Percentiles rank a stretch among this genome's conserved stretches.
Evolutionary conservation across 2,888 invertebrate genomes (phyloP).

Genomic region (Heliconius ethilla): DNA sequence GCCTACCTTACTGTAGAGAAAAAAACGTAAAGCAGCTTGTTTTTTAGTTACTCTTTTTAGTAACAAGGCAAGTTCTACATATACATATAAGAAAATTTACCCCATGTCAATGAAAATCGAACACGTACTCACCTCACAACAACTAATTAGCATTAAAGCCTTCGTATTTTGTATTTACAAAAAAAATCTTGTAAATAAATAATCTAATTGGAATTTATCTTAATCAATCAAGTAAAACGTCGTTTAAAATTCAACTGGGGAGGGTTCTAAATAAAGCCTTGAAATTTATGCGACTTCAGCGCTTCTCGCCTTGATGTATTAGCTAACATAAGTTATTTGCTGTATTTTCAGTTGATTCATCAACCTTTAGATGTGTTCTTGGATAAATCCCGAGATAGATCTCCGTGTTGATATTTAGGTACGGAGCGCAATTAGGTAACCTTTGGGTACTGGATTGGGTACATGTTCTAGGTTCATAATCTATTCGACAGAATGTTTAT

Average conservation of each 20-base stretch:
- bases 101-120: too few species aligned
- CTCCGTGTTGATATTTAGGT: not conserved
- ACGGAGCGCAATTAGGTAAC: not conserved
- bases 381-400: not conserved
- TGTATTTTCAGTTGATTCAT: conserved; percentile 30
- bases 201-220: conserved; percentile 15
- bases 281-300: conserved; percentile 31
- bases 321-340: conserved; percentile 29
- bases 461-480: too few species aligned
- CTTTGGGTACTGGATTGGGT: not conserved
- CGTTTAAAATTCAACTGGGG: conserved; percentile 13
- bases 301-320: conserved; percentile 18
- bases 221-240: conserved; percentile 18
- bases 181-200: not conserved
- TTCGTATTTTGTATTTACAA: not conserved
- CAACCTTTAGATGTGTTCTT: conserved; percentile 13
- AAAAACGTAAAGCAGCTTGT: not conserved
- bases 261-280: conserved; percentile 20
- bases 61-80: too few species aligned
- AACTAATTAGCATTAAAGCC: not conserved
- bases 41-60: too few species aligned
- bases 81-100: too few species aligned
- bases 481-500: too few species aligned
- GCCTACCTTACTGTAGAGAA: not conserved
- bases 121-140: too few species aligned